Evolutionary conservation across 2,113 vertebrate genomes (phyloP).

Genomic region (Fukomys damarensis): DNA sequence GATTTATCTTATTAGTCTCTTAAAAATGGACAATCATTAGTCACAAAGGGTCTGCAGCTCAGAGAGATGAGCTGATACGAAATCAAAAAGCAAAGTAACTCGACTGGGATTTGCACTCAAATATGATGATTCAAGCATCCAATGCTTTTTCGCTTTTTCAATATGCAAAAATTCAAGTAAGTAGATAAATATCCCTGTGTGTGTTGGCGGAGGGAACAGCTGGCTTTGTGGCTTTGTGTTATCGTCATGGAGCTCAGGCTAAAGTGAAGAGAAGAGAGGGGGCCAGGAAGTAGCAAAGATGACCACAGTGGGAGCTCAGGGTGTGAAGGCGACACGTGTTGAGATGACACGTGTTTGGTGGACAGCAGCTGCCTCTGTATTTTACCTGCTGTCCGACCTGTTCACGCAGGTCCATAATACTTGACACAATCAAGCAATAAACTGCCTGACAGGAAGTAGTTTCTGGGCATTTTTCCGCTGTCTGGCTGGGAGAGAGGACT

Average conservation of each 20-base stretch:
- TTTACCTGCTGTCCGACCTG: slow-evolving; percentile 57
- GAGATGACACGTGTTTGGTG: slow-evolving; percentile 71
- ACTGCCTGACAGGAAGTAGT: not conserved
- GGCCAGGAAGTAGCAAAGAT: slow-evolving; percentile 3
- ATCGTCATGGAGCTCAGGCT: not conserved
- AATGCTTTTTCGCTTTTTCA: not conserved
- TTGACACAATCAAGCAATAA: slow-evolving; percentile 40
- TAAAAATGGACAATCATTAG: not conserved
- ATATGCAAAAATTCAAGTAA: not conserved
- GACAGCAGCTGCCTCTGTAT: slow-evolving; percentile 60
- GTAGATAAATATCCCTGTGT: not conserved
- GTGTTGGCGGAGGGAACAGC: not conserved
- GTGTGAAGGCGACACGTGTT: slow-evolving; percentile 55
- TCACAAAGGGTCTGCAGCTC: not conserved
- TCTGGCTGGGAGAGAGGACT: not conserved
- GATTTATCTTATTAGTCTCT: not conserved
- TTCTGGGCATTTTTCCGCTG: not conserved
- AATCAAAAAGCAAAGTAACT: not conserved
- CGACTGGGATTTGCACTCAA: not conserved
- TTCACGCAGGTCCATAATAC: not conserved
- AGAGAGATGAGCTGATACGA: not conserved
- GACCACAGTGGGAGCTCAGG: slow-evolving; percentile 59
- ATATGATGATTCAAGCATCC: not conserved
- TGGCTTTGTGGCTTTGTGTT: not conserved
- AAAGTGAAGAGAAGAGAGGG: not conserved